Evolutionary conservation across 2,888 invertebrate species (phyloP), one percentile per base, ranked within the genome.

Genomic region (Drosophila rellima): DNA sequence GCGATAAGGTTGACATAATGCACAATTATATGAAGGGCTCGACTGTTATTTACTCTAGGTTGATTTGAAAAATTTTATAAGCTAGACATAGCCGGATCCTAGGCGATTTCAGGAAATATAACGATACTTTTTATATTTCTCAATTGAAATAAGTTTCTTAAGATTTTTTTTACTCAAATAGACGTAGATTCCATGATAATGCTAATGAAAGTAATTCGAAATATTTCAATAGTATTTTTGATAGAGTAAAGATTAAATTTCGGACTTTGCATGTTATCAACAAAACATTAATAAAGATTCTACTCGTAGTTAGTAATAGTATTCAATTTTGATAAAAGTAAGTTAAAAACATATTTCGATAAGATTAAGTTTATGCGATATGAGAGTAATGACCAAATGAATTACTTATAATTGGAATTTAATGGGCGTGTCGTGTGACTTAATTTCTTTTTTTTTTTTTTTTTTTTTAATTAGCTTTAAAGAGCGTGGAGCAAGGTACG

Each of bases 401-500:
- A 48, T 31, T 13, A 18, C 7, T 13, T 48, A 18, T 33, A 18
- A 31, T 48, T 48, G n/a, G 10, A 33, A 52, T 17, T 52, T 29
- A 50, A 35, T 23, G 23, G 33, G 33, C 13, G 50, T 50, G 50
- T 11, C 47, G 29, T 13, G 17, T 17, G 47, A 48, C 18, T 39
- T 48, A 29, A n/a, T 17, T 35, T n/a, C 23, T 26, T 18, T 5
- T 20, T 39, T 35, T 5, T 2, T 18, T 31, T 31, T 13, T 37
- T 47, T 4, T n/a, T n/a, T n/a, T n/a, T n/a, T n/a, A n/a, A n/a
- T n/a, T 50, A 97, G 98, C 92, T 98, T 98, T 91, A 98, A 98
- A 92, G 98, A 99, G 91, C 94, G 98, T 70, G 98, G 98, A 1
- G 98, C 98, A 0, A 94, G 98, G 15, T 97, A 97, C 89, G 96